Conservation (phyloP, 2,797 vertebrate species). For the Octomys mimax region DNA sequence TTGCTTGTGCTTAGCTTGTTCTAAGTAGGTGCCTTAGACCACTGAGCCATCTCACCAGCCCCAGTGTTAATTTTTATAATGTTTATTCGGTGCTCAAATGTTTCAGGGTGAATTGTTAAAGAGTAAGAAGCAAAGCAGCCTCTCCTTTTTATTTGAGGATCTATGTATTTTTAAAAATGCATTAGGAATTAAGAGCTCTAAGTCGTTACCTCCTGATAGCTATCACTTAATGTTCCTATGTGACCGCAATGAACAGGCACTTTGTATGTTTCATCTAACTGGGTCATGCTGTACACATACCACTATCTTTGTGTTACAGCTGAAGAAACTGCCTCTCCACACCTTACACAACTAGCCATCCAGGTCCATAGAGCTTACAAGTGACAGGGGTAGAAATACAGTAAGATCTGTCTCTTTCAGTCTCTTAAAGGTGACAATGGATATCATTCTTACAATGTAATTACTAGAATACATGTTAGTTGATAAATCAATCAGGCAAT, state of each 20-base stretch:
- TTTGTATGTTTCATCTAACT: not conserved
- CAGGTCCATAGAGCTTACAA: not conserved
- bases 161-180: not conserved
- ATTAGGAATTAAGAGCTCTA: not conserved
- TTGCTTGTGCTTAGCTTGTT: no score
- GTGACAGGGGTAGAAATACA: constrained; percentile 2
- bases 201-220: not conserved
- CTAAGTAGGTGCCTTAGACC: no score
- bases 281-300: not conserved
- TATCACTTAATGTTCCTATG: constrained; percentile 9
- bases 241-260: not conserved
- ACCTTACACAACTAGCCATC: not conserved
- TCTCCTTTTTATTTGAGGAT: not conserved
- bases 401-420: not conserved
- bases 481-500: not conserved
- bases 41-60: no score
- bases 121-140: not conserved
- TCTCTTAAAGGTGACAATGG: not conserved
- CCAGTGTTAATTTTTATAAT: not conserved
- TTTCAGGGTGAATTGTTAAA: not conserved
- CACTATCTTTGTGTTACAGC: not conserved
- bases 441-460: not conserved
- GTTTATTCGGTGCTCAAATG: constrained; percentile 4
- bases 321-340: not conserved
- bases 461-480: not conserved